Percentiles rank a stretch among this genome's conserved stretches.
Conservation (phyloP, 1,140 invertebrate species). For the Heliconius hewitsoni region DNA sequence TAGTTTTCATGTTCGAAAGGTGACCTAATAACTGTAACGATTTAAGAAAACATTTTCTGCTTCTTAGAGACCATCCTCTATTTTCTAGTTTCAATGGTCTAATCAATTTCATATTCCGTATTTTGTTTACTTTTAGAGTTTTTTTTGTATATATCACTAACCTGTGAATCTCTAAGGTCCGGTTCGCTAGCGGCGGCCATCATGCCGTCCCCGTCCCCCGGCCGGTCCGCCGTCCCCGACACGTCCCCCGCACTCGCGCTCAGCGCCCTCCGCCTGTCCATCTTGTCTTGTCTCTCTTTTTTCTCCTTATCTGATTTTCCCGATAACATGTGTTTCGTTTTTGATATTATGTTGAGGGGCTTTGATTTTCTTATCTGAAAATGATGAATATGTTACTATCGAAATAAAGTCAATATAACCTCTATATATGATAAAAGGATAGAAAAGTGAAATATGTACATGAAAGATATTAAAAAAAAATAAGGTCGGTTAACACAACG, state of each 20-base stretch:
- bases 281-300: constrained; percentile 79
- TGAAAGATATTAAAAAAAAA: too few species aligned
- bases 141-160: constrained; percentile 37
- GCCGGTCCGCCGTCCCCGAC: constrained; percentile 28
- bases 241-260: constrained; percentile 62
- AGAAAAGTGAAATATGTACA: too few species aligned
- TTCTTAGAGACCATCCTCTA: too few species aligned
- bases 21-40: too few species aligned
- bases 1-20: too few species aligned
- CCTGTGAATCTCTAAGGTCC: constrained; percentile 61
- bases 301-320: constrained; percentile 89
- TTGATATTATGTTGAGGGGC: constrained; percentile 67
- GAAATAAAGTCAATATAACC: background rate
- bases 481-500: too few species aligned
- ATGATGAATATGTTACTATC: background rate
- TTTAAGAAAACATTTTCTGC: too few species aligned
- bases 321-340: constrained; percentile 64
- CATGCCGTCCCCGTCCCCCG: constrained; percentile 41
- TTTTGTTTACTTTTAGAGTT: background rate
- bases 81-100: too few species aligned
- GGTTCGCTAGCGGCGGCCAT: constrained; percentile 65
- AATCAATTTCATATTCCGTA: background rate
- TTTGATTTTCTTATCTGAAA: constrained; percentile 71
- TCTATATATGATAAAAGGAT: too few species aligned
- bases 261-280: constrained; percentile 85